A percentile compares a stretch with the other conserved stretches of the same genome.
phyloP scores from a whole-genome alignment of 2,888 invertebrate genomes.

The Vannuccia rotundouncinata region DNA sequence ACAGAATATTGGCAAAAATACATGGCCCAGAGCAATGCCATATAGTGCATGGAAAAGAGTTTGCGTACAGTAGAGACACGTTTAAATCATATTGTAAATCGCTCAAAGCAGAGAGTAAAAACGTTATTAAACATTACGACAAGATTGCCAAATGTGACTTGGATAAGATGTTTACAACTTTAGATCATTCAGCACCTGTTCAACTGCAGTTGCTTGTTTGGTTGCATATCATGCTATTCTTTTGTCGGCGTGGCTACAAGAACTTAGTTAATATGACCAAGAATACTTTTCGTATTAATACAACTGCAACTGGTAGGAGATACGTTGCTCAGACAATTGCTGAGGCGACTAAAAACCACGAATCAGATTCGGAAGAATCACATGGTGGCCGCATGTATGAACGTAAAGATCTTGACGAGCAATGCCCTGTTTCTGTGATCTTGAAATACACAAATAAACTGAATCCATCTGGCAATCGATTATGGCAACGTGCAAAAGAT shows the following conservation, averaged over 20 bases:
- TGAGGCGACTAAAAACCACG: slow-evolving; percentile 12
- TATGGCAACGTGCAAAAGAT: background rate
- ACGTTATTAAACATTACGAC: slow-evolving; percentile 13
- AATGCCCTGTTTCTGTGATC: background rate
- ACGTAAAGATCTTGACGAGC: background rate
- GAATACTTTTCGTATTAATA: slow-evolving; percentile 19
- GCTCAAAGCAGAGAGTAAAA: slow-evolving; percentile 20
- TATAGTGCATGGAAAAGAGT: too few relatives aligned
- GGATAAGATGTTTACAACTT: slow-evolving; percentile 23
- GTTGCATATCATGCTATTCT: slow-evolving; percentile 1
- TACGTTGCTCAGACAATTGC: slow-evolving; percentile 10
- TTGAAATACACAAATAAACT: background rate
- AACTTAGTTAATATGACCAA: slow-evolving; percentile 24
- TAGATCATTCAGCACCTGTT: slow-evolving; percentile 6
- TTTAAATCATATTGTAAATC: too few relatives aligned
- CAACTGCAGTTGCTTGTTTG: slow-evolving; percentile 24
- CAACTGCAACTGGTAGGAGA: slow-evolving; percentile 20
- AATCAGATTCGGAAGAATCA: slow-evolving; percentile 8
- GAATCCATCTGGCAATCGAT: slow-evolving; percentile 1
- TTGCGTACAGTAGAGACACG: too few relatives aligned
- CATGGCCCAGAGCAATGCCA: too few relatives aligned
- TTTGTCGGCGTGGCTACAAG: slow-evolving; percentile 3
- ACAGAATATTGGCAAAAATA: too few relatives aligned
- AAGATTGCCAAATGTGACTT: slow-evolving; percentile 15
- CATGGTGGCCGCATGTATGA: slow-evolving; percentile 17